These are phyloP conservation scores for Oncorhynchus mykiss DNA, from an alignment of 2,113 vertebrate species.

Conservation along the genomic window DNA sequence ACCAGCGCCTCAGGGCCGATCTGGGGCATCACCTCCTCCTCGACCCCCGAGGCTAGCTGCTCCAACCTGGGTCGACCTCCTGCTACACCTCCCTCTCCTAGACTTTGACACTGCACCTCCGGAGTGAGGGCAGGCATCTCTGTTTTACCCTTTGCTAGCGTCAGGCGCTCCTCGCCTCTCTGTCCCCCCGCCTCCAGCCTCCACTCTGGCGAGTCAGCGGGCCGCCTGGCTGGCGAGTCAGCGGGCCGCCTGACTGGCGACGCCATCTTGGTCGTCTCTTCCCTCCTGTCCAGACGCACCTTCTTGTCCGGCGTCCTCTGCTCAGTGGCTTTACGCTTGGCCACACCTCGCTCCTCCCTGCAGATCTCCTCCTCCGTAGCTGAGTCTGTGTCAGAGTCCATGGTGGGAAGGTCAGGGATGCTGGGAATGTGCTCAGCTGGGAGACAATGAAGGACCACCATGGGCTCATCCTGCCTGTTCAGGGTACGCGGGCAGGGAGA, in stretches of 20 bases:
- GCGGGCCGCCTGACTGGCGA: slow-evolving; percentile 13
- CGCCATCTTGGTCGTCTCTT: slow-evolving; percentile 67
- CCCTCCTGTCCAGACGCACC: slow-evolving; percentile 74
- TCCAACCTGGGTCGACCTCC: slow-evolving; percentile 53
- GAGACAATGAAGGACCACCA: slow-evolving; percentile 64
- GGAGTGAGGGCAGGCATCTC: slow-evolving; percentile 76
- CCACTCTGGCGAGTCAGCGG: slow-evolving; percentile 33
- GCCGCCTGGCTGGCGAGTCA: not conserved
- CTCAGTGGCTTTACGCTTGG: slow-evolving; percentile 85
- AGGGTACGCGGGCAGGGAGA: slow-evolving; percentile 37
- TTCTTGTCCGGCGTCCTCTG: slow-evolving; percentile 83
- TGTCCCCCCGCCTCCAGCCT: slow-evolving; percentile 59
- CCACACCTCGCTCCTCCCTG: slow-evolving; percentile 47
- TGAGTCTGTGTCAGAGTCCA: slow-evolving; percentile 78
- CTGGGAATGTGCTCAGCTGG: slow-evolving; percentile 42
- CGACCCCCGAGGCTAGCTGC: slow-evolving; percentile 33
- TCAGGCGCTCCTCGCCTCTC: slow-evolving; percentile 31
- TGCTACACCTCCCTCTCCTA: slow-evolving; percentile 19
- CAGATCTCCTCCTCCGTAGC: slow-evolving; percentile 72
- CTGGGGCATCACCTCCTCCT: slow-evolving; percentile 81
- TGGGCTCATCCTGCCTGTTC: slow-evolving; percentile 66
- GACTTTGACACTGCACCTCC: slow-evolving; percentile 49
- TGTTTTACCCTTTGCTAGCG: slow-evolving; percentile 35
- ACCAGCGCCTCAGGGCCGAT: slow-evolving; percentile 90
- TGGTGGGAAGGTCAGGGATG: slow-evolving; percentile 31